Evolutionary conservation across 2,113 vertebrate genomes (phyloP).

Genomic region (Ciconia stormi): DNA sequence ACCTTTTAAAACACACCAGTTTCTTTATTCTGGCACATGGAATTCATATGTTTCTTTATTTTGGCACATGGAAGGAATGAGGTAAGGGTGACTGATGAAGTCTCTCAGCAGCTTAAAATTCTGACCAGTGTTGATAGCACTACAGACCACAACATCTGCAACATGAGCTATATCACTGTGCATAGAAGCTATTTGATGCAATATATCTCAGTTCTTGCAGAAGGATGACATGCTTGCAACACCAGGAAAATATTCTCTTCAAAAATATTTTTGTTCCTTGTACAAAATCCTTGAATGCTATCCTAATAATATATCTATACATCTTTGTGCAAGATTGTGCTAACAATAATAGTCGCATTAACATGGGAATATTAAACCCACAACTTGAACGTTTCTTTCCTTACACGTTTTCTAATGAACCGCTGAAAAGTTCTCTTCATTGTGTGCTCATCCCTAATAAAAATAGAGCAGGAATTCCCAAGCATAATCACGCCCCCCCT

Average conservation of each 20-base stretch:
- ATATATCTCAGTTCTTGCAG: background rate
- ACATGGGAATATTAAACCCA: background rate
- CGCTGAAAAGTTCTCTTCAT: background rate
- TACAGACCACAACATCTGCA: conserved; percentile 52
- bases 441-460: background rate
- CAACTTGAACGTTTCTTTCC: background rate
- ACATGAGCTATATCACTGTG: background rate
- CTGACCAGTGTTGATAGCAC: conserved; percentile 55
- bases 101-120: conserved; percentile 62
- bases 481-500: background rate
- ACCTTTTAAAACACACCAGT: conserved; percentile 44
- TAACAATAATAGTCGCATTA: background rate
- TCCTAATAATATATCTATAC: background rate
- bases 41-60: conserved; percentile 51
- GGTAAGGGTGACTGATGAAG: conserved; percentile 60
- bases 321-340: background rate
- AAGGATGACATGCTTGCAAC: background rate
- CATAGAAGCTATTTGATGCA: conserved; percentile 21
- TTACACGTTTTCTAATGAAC: background rate
- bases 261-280: background rate
- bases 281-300: background rate
- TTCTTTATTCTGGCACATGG: conserved; percentile 64
- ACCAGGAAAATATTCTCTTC: background rate
- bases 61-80: conserved; percentile 66
- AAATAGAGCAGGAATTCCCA: background rate